phyloP scores from a whole-genome alignment of 2,113 vertebrate species.

The Ictalurus punctatus region DNA sequence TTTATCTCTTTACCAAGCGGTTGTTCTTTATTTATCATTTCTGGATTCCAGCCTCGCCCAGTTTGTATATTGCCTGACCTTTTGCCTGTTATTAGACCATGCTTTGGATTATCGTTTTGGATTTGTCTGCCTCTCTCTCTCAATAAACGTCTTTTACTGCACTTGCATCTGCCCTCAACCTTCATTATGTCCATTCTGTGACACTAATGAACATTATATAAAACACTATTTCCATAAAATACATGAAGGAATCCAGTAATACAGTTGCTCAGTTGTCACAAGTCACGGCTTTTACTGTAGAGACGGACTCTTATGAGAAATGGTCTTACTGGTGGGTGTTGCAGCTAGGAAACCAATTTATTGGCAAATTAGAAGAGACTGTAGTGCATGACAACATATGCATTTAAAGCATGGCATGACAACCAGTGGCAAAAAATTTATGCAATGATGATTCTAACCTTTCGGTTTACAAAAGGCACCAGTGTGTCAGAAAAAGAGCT shows the following conservation, averaged over 20 bases:
- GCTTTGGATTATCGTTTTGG: too few relatives aligned
- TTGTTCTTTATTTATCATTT: too few relatives aligned
- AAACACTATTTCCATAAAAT: background rate
- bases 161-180: too few relatives aligned
- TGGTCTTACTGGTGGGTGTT: background rate
- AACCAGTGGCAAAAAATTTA: background rate
- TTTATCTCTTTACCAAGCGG: too few relatives aligned
- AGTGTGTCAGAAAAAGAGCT: background rate
- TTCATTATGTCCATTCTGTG: too few relatives aligned
- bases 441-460: background rate
- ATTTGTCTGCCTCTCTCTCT: too few relatives aligned
- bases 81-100: too few relatives aligned
- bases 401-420: background rate
- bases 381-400: background rate
- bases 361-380: background rate
- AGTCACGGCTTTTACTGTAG: background rate
- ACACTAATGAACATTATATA: background rate
- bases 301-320: background rate
- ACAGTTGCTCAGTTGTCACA: background rate
- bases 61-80: too few relatives aligned
- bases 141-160: too few relatives aligned
- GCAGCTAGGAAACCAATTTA: slow-evolving; percentile 2
- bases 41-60: too few relatives aligned
- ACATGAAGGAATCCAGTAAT: background rate
- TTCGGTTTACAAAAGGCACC: background rate